Evolutionary conservation across 2,888 invertebrate genomes (phyloP).

Genomic region (Macrosiphum euphorbiae): DNA sequence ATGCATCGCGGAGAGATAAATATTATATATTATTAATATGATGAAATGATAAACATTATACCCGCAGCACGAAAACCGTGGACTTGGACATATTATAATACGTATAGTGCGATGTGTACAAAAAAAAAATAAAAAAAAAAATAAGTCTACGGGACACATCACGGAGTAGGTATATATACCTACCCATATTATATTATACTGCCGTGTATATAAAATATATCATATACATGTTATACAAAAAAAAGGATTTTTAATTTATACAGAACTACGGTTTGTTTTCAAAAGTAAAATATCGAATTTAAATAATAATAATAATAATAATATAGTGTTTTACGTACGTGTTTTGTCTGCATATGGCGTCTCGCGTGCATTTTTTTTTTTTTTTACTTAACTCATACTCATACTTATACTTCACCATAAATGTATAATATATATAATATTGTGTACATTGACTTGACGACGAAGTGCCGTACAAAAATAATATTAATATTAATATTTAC

Average conservation of each 20-base stretch:
- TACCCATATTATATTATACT: background rate
- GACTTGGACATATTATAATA: background rate
- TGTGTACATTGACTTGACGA: background rate
- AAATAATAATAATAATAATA: background rate
- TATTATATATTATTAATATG: background rate
- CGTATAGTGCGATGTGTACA: background rate
- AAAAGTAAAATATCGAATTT: background rate
- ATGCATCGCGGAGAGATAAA: background rate
- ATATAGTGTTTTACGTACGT: background rate
- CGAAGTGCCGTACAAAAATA: background rate
- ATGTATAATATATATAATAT: background rate
- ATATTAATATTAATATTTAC: background rate
- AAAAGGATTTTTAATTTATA: background rate
- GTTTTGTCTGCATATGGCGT: background rate
- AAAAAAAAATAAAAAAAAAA: background rate
- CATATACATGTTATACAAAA: background rate
- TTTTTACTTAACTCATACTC: no score
- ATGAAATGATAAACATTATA: constrained; percentile 9
- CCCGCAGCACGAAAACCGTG: background rate
- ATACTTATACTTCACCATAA: background rate
- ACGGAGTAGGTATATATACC: background rate
- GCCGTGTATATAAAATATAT: background rate
- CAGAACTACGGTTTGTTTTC: background rate
- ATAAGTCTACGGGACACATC: background rate
- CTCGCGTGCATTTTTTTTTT: background rate